Evolutionary conservation across 37 sponge, comb jelly and placozoan species (phyloP), one percentile per base, ranked within the genome.

Genomic region (Spongilla lacustris): DNA sequence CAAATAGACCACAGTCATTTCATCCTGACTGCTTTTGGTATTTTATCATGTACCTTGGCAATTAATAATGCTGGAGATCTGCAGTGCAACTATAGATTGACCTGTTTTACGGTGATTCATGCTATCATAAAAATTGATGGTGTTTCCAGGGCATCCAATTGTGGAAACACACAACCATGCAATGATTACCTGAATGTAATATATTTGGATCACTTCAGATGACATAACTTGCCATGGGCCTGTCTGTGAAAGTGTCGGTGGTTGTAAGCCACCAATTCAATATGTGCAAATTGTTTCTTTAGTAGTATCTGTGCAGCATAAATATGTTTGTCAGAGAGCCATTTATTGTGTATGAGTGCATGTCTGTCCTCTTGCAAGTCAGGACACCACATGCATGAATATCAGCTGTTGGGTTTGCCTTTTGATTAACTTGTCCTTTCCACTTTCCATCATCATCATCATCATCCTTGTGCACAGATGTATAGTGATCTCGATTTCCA

Each of bases 111-210:
- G 46, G 46, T 46, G 46, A 46, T 46, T 24, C 31, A 67, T 9
- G 34, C 77, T 75, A 66, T 84, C 75, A 50, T 84, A 84, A 1
- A 84, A 22, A 32, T 85, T 76, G 2, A 85, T 28, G 6, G 32
- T 28, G 13, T 37, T 37, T 2, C 4, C 66, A 8, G 32, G 14
- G 28, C 69, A 76, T 68, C 85, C 85, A 69, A 85, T 33, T 67
- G 85, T 85, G 10, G 75, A 74, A 32, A 85, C 85, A 76, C 77
- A 76, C 35, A 75, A 5, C 85, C 85, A 85, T 27, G 76, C 77
- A 13, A n/a, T 22, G 27, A 27, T 34, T 33, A n/a, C 24, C 27
- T 82, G 22, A 13, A 82, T 46, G 46, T 46, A 46, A 46, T 46
- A 22, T 25, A 71, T 37, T 46, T 82, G 83, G 28, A 82, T 28